A percentile compares a stretch with the other conserved stretches of the same genome.
Evolutionary conservation across 2,888 invertebrate genomes (phyloP).

Genomic region (Phoronis australis): DNA sequence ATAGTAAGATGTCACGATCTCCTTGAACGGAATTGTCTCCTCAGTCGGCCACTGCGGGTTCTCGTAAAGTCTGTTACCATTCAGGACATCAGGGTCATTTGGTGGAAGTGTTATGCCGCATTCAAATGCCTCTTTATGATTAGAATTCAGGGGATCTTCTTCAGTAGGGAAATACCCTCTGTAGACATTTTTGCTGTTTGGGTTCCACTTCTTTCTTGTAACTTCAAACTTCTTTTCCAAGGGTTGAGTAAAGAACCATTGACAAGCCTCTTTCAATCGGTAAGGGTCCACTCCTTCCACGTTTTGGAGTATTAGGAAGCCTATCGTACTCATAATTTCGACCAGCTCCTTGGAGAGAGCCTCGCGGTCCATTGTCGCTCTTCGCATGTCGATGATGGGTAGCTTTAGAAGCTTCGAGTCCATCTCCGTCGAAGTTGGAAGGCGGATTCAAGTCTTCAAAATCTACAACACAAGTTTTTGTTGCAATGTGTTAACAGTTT

Average conservation of each 20-base stretch:
- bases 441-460: too few species aligned
- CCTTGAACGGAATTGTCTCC: conserved; percentile 20
- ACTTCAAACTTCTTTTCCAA: background rate
- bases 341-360: background rate
- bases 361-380: background rate
- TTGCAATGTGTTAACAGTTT: too few species aligned
- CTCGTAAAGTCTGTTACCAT: conserved; percentile 25
- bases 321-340: background rate
- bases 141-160: conserved; percentile 19
- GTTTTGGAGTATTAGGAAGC: background rate
- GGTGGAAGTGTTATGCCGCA: conserved; percentile 16
- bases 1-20: conserved; percentile 17
- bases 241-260: background rate
- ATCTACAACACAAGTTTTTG: too few species aligned
- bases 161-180: conserved; percentile 29
- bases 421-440: too few species aligned
- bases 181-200: conserved; percentile 21
- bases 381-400: background rate
- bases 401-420: too few species aligned
- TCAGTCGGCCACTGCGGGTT: conserved; percentile 25
- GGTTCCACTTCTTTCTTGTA: conserved; percentile 22
- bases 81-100: conserved; percentile 16
- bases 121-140: conserved; percentile 31
- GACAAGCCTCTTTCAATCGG: background rate
- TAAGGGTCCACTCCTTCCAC: background rate